Percentiles rank a stretch among this genome's conserved stretches.
Conservation (phyloP, 2,113 vertebrate genomes). For the Pterophyllum scalare region DNA sequence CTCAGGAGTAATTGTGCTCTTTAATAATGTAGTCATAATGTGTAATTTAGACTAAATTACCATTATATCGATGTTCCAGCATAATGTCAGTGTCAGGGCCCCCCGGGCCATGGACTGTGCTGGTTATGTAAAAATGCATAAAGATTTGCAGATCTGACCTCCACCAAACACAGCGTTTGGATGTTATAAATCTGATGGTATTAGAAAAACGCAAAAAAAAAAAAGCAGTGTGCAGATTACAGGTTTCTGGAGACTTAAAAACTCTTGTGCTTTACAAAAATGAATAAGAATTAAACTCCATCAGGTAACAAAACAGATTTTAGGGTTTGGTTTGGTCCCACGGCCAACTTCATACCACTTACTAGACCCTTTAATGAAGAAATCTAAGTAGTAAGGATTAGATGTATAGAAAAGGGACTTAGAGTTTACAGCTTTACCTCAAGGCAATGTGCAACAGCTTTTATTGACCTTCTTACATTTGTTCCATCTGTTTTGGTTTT, state of each 20-base stretch:
- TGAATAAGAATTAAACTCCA: background rate
- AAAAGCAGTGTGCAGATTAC: background rate
- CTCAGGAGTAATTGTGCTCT: background rate
- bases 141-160: background rate
- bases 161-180: background rate
- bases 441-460: background rate
- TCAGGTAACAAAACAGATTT: background rate
- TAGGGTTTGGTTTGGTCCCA: constrained; percentile 12
- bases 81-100: background rate
- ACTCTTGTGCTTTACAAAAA: background rate
- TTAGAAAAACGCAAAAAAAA: background rate
- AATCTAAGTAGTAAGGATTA: background rate
- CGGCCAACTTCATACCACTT: constrained; percentile 9
- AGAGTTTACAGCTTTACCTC: background rate
- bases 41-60: background rate
- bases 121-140: background rate
- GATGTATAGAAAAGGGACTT: background rate
- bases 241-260: background rate
- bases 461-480: background rate
- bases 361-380: constrained; percentile 10
- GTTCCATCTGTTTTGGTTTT: background rate
- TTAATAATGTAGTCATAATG: background rate
- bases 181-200: background rate
- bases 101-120: background rate
- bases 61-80: background rate